A percentile compares a stretch with the other conserved stretches of the same genome.
phyloP scores from a whole-genome alignment of 2,113 vertebrate species.

The Alaudala cheleensis region DNA sequence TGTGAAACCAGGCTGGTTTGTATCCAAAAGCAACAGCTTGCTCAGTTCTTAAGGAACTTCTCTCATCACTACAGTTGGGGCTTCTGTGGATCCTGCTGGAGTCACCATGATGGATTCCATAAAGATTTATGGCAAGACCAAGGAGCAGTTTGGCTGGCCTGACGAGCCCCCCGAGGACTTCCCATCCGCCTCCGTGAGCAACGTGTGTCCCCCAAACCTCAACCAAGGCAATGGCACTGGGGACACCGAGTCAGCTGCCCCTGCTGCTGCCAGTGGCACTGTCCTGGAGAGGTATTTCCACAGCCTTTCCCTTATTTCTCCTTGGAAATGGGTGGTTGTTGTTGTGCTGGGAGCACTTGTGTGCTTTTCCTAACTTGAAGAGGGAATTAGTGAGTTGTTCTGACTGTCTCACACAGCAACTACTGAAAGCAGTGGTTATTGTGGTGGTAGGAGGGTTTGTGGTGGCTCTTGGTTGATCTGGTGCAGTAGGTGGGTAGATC shows the following conservation, averaged over 20 bases:
- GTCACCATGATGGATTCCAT: conserved; percentile 99
- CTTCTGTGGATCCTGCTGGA: conserved; percentile 95
- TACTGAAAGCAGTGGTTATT: not conserved
- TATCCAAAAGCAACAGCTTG: not conserved
- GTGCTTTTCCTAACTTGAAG: not conserved
- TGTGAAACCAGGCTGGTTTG: not conserved
- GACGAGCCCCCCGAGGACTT: conserved; percentile 97
- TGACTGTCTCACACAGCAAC: not conserved
- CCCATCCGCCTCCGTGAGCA: conserved; percentile 92
- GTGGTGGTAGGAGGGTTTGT: not conserved
- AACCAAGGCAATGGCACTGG: conserved; percentile 87
- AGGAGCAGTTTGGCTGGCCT: conserved; percentile 99
- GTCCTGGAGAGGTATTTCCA: conserved; percentile 90
- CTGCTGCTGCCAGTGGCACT: conserved; percentile 83
- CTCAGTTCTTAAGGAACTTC: not conserved
- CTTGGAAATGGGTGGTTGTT: not conserved
- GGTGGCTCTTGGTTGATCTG: not conserved
- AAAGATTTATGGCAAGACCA: conserved; percentile 99
- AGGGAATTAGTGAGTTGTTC: not conserved
- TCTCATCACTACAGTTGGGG: conserved; percentile 81
- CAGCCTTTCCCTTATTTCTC: not conserved
- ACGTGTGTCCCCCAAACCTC: conserved; percentile 91
- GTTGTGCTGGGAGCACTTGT: not conserved
- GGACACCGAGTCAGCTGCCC: conserved; percentile 83
- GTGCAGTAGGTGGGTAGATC: not conserved